Percentiles rank a stretch among this genome's conserved stretches.
These are phyloP conservation scores for Acipenser ruthenus DNA, from an alignment of 2,797 vertebrate species.

Conservation along the genomic window DNA sequence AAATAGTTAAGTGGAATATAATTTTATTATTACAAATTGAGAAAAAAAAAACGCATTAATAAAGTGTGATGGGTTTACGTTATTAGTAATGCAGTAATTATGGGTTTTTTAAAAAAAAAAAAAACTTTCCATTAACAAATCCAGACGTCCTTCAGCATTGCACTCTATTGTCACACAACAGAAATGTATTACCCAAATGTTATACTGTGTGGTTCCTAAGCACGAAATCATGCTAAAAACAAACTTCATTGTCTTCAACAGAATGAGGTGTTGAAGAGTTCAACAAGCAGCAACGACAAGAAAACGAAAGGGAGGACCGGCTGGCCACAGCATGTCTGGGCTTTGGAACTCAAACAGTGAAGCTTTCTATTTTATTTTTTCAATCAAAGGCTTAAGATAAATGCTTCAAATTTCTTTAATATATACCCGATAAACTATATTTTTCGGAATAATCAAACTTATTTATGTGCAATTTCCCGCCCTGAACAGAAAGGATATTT, in stretches of 20 bases:
- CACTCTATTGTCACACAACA: too few species aligned
- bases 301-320: conserved; percentile 96
- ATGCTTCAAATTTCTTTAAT: conserved; percentile 28
- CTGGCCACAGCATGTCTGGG: conserved; percentile 98
- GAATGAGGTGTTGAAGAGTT: conserved; percentile 90
- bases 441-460: conserved; percentile 68
- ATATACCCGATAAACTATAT: conserved; percentile 48
- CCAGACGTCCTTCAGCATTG: too few species aligned
- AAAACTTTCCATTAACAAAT: too few species aligned
- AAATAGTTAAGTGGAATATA: too few species aligned
- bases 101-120: too few species aligned
- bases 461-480: conserved; percentile 88
- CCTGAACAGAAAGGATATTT: conserved; percentile 67
- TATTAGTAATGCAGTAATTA: too few species aligned
- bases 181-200: too few species aligned
- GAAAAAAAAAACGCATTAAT: too few species aligned
- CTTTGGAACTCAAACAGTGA: conserved; percentile 96
- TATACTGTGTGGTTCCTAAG: too few species aligned
- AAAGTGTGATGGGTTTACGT: too few species aligned
- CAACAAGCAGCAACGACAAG: conserved; percentile 83
- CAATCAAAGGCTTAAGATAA: conserved; percentile 31
- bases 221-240: too few species aligned
- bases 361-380: conserved; percentile 9
- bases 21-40: too few species aligned
- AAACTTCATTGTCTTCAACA: conserved; percentile 38